Base-by-base conservation (phyloP, 2,113 vertebrate species). In the Pipra filicauda region DNA sequence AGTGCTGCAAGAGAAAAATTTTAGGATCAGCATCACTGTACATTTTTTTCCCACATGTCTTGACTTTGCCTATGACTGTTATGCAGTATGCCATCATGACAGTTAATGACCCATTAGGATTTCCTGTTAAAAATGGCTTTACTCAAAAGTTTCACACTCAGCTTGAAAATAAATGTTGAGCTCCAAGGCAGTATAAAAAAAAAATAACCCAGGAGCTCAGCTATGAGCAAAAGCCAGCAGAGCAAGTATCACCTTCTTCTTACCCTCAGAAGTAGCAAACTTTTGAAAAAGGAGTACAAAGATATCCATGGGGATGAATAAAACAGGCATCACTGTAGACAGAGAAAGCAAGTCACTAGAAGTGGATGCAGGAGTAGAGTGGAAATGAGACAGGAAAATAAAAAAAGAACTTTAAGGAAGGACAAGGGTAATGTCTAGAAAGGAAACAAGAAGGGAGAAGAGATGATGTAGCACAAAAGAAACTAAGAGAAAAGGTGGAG, bases 71-170 rank as follows among this genome's bases (percentile, higher is more conserved):
- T 91, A 31, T 1, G 8, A 85, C 58, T 79, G 37, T 80, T 95
- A 85, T 44, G 21, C 66, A 96, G 66, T 66, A 67, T 55, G 51
- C 46, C 67, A 89, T 85, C 91, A 91, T 1, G 6, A 21, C 58
- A 94, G 43, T 59, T 96, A 94, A 94, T 73, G 88, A 88, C 18
- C 81, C 81, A 80, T 91, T 66, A 85, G 85, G 46, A 85, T 70
- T 91, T 76, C 62, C 78, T 83, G 72, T 61, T 89, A 91, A 84
- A 93, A 89, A 87, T 84, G 44, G 15, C 37, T 91, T 85, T 90
- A 85, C 55, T 82, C 64, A 67, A 20, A 93, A 91, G 54, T 94
- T 93, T 95, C 70, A 82, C 43, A 54, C 24, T 78, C 41, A 73
- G 64, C 70, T 91, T 85, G 89, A 91, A 95, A 91, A 73, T 51